Evolutionary conservation across 23 tunicate species (phyloP).

Genomic region (Phallusia fumigata): DNA sequence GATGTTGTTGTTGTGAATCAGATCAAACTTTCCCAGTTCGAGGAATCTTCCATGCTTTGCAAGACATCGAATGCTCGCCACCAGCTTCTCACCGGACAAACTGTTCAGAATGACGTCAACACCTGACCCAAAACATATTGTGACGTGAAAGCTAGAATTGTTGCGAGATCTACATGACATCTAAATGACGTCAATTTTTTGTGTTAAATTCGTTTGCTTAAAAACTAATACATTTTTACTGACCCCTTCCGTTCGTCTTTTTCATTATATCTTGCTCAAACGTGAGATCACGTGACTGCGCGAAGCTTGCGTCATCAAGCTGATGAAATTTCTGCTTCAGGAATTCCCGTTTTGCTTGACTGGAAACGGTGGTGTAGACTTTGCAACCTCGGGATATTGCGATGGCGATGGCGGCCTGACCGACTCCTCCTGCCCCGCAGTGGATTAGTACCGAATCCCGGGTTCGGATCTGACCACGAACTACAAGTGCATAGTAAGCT

Average conservation of each 20-base stretch:
- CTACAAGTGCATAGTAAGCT: constrained; percentile 28
- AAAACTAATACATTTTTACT: not conserved
- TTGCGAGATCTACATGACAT: no score
- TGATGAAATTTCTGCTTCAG: constrained; percentile 3
- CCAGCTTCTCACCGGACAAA: not conserved
- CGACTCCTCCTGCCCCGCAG: constrained; percentile 20
- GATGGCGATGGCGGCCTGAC: constrained; percentile 30
- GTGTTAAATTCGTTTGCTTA: no score
- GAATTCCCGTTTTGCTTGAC: not conserved
- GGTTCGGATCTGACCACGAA: constrained; percentile 2
- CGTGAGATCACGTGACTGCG: not conserved
- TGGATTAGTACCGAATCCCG: constrained; percentile 10
- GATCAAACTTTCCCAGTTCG: constrained; percentile 7
- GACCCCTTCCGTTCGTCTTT: constrained; percentile 27
- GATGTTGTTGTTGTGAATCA: not conserved
- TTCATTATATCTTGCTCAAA: not conserved
- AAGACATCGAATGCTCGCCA: not conserved
- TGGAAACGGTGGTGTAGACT: constrained; percentile 19
- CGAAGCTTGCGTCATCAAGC: not conserved
- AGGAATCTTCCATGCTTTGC: constrained; percentile 25
- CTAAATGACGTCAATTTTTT: no score
- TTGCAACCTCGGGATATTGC: constrained; percentile 16
- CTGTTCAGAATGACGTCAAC: constrained; percentile 19
- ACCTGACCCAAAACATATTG: not conserved
- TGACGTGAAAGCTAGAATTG: no score